Base-by-base conservation (phyloP, 64 coral and sea anemone species). In the Pocillopora damicornis region DNA sequence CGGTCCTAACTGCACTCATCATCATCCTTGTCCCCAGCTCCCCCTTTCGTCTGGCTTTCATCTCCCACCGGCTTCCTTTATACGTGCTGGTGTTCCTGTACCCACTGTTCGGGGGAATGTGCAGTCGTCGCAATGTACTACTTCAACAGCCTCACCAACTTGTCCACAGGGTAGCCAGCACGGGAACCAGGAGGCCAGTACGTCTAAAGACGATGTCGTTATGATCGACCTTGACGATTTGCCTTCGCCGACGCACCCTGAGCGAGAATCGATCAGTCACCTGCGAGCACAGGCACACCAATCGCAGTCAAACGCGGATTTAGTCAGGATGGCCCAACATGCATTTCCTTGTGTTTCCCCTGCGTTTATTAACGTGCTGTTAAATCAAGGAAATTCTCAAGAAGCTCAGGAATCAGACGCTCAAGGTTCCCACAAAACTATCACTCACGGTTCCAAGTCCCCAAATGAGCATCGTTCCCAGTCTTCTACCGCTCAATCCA, bases 171-270 rank as follows among this genome's bases (percentile, higher is more conserved):
- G 5, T 18, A 66, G 11, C 25, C 81, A 72, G 22, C 64, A 8
- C 4, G 18, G 5, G 35, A 66, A 22, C 25, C 81, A 72, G 22
- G 63, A 22, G 15, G 11, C 63, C 9, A 30, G 11, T 13, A n/a
- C 25, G 23, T 77, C 73, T 5, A 88, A 78, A 59, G 63, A 86
- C 11, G 75, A 87, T 0, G 75, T 92, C 4, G 90, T 92, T 26
- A 92, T 75, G 35, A 92, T 92, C 58, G 90, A 92, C 51, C 64
- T 92, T 18, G 90, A 92, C 56, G 90, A 92, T 11, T 57, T 92
- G 42, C 90, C 90, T 13, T 92, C 90, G 13, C 90, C 90, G 17
- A 80, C 90, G 16, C 69, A 85, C 13, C 42, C 81, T 9, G 0
- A 68, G 35, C 62, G 67, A 7, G 61, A 83, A 68, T 5, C 63